phyloP scores from a whole-genome alignment of 92 coral and sea anemone genomes.

The Anthopleura xanthogrammica region DNA sequence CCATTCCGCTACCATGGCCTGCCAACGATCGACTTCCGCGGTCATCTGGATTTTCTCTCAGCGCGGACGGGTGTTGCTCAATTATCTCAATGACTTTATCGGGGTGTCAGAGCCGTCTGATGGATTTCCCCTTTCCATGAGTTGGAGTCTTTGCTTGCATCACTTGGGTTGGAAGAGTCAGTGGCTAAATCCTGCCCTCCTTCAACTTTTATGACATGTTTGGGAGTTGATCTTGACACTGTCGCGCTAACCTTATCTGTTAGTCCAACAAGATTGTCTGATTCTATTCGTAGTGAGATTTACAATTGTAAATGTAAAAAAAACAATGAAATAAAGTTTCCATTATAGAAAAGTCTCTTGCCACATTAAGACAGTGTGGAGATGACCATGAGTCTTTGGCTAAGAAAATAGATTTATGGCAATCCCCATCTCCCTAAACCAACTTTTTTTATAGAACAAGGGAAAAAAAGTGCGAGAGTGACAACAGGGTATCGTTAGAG shows the following conservation, averaged over 20 bases:
- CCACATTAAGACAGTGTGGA: too few relatives aligned
- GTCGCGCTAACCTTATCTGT: conserved; percentile 31
- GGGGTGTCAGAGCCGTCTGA: neutral
- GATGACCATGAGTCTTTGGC: too few relatives aligned
- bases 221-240: conserved; percentile 38
- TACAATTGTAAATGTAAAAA: too few relatives aligned
- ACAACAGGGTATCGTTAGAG: too few relatives aligned
- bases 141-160: neutral
- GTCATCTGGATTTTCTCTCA: conserved; percentile 9
- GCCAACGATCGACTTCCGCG: conserved; percentile 23
- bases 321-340: too few relatives aligned
- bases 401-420: too few relatives aligned
- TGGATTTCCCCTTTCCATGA: neutral
- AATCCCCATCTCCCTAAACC: too few relatives aligned
- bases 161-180: conserved; percentile 10
- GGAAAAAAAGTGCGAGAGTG: too few relatives aligned
- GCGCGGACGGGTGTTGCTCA: neutral
- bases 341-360: too few relatives aligned
- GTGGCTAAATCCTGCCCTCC: neutral
- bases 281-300: too few relatives aligned
- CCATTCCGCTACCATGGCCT: conserved; percentile 31
- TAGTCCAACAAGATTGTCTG: neutral
- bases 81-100: conserved; percentile 9
- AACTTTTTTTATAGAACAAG: too few relatives aligned
- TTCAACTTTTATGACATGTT: conserved; percentile 27